phyloP scores from a whole-genome alignment of 2,797 vertebrate species.

The Artibeus lituratus region DNA sequence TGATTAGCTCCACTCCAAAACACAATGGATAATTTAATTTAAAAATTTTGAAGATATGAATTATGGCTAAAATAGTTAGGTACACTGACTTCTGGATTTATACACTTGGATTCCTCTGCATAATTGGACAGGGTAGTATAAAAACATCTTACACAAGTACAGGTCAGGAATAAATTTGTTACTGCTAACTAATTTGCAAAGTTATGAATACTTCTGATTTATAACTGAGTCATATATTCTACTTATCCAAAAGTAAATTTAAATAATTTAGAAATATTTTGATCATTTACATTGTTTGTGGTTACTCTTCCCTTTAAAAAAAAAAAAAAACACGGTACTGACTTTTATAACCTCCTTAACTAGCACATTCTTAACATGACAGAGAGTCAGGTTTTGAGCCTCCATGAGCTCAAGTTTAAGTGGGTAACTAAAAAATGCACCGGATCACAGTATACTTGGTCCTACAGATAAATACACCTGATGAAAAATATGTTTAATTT shows the following conservation, averaged over 20 bases:
- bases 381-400: neutral
- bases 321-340: neutral
- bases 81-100: neutral
- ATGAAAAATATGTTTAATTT: constrained; percentile 41
- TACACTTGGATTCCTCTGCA: neutral
- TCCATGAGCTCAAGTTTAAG: neutral
- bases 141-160: neutral
- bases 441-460: neutral
- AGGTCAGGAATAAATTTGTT: neutral
- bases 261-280: neutral
- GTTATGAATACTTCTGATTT: neutral
- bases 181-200: neutral
- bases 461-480: constrained; percentile 11
- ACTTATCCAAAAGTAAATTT: neutral
- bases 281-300: neutral
- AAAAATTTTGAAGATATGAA: neutral
- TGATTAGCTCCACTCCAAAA: neutral
- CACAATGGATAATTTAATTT: neutral
- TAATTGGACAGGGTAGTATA: neutral
- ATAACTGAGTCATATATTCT: neutral
- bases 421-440: neutral
- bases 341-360: neutral
- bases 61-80: neutral
- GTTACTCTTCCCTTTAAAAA: neutral
- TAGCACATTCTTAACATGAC: neutral